Conservation (phyloP, 2,888 invertebrate species). For the Drosophila neoperkinsi region DNA sequence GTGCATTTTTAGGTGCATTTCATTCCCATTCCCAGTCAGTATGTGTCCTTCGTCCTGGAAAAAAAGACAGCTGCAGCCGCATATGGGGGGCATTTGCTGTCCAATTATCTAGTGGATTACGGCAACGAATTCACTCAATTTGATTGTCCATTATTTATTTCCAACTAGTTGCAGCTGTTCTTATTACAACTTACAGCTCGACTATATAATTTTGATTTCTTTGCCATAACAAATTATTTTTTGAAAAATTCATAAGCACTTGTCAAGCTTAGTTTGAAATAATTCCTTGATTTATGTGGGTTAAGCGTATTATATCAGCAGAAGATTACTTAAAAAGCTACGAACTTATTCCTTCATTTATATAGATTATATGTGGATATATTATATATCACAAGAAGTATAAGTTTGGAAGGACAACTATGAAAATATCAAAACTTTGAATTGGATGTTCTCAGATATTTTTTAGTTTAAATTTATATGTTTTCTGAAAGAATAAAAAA, state of each 20-base stretch:
- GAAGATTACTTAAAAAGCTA: background rate
- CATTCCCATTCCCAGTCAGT: background rate
- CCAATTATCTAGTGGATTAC: slow-evolving; percentile 3
- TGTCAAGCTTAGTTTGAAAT: background rate
- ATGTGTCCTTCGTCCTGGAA: slow-evolving; percentile 1
- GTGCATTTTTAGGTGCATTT: background rate
- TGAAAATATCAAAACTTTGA: background rate
- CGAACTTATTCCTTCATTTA: background rate
- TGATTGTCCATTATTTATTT: background rate
- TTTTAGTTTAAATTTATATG: rapidly evolving
- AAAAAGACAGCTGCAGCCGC: background rate
- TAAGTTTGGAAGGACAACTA: background rate
- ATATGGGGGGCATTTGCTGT: background rate
- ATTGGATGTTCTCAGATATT: background rate
- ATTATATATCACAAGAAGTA: background rate
- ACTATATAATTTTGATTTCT: background rate
- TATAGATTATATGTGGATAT: background rate
- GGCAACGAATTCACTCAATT: background rate
- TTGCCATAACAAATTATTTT: background rate
- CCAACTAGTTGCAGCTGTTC: slow-evolving; percentile 6
- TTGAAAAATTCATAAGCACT: background rate
- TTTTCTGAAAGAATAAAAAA: background rate
- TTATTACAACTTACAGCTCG: background rate
- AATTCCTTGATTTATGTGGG: background rate
- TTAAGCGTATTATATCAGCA: too few species aligned